Base-by-base conservation (phyloP, 2,888 invertebrate genomes). In the Cenopis cana region DNA sequence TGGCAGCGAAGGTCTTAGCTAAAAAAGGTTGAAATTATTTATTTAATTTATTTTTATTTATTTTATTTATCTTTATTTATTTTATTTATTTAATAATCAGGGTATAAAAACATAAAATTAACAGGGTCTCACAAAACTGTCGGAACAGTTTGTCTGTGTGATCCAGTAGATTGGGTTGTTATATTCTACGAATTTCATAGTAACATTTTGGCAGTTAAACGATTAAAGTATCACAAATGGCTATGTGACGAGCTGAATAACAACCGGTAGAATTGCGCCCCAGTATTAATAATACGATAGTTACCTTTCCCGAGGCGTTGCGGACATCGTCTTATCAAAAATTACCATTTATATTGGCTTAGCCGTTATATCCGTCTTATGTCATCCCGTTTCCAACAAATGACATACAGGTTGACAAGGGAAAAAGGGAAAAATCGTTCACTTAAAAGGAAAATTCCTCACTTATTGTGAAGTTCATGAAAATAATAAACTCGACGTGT, bases 281-380 rank as follows among this genome's bases (percentile, higher is more conserved):
- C 24, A 17, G 66, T 56, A 29, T 46, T 29, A 46, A 60, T 61
- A 64, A 33, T 65, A 36, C 20, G 14, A 60, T 65, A 65, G 70
- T 54, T 71, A 71, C 66, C 60, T 71, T 60, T 54, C 24, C 36
- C 60, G 49, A 41, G 60, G 33, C 60, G 60, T 52, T 54, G 59
- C 36, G 65, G 65, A 55, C 54, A 74, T 74, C 74, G 76, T 79
- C 82, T 82, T 81, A 82, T 84, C 81, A 77, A 78, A 78, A 82
- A 91, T 91, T 91, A 82, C 87, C 90, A 91, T 91, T 89, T 90
- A 90, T 89, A 91, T 91, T 89, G 85, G 82, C 80, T 79, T 74
- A 76, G 77, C 78, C 78, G 78, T 77, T 79, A 76, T 75, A 77
- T 78, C 77, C 78, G 78, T 77, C 79, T 76, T 75, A 77, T 78